Base-by-base conservation (phyloP, 2,888 invertebrate species). In the Archips crataeganus region DNA sequence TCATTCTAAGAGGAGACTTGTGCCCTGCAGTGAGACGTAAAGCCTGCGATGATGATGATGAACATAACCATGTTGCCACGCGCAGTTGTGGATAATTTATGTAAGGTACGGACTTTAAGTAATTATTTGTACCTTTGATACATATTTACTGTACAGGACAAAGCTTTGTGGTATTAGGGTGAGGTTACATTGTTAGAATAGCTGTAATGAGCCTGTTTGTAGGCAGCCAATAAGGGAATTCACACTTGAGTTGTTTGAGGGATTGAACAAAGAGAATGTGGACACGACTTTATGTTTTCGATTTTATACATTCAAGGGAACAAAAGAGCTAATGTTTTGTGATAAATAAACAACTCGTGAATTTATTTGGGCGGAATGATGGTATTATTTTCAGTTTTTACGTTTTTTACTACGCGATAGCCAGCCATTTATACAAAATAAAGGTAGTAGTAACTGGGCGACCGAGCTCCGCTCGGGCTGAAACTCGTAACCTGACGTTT, bases 171-270 rank as follows among this genome's bases (percentile, higher is more conserved):
- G 64, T 11, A 57, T 49, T 36, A 66, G 45, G 51, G 34, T 42
- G 42, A 6, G 66, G 66, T 57, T 23, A 64, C 68, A 65, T 74
- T 70, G 69, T 54, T 65, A 42, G 13, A 39, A 61, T 45, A 61
- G 15, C 60, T 34, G 51, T 74, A 70, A 74, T 69, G 60, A 65
- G 39, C 45, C 13, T 54, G 74, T 69, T 72, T 73, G 74, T 51
- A 9, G 36, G 15, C 13, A n/a, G 59, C 23, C 49, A 49, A 45
- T 51, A 60, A 64, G 15, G 59, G 60, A 70, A 65, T 61, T 70
- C 59, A 65, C 74, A 65, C 70, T 61, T 70, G 60, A 70, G 51
- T 32, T 11, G 63, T 59, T 73, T 69, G 59, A 11, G 32, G 67
- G 47, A 32, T 51, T 51, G 49, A 49, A 36, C 59, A 36, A 60